Percentiles rank a stretch among this genome's conserved stretches.
Conservation (phyloP, 2,888 invertebrate genomes). For the Ormyrus labotus region DNA sequence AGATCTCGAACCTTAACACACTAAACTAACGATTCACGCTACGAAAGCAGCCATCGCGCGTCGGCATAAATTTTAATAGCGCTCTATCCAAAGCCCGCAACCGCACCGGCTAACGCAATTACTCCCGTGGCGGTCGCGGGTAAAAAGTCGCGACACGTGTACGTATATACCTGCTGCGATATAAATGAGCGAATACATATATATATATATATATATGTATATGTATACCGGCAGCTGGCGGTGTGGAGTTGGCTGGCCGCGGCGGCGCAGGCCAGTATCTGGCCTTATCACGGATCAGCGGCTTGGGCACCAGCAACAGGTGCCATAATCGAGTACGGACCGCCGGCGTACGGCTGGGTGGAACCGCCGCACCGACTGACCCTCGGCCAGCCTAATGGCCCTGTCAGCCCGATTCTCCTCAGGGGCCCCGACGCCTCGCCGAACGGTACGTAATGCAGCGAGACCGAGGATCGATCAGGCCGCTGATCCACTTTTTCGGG, state of each 20-base stretch:
- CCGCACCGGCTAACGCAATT: no score
- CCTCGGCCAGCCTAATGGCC: slow-evolving; percentile 36
- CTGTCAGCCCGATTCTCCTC: slow-evolving; percentile 28
- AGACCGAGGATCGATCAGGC: no score
- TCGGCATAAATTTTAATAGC: no score
- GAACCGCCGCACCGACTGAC: slow-evolving; percentile 40
- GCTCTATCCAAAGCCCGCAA: no score
- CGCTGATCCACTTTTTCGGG: no score
- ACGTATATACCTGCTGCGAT: no score
- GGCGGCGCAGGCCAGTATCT: slow-evolving; percentile 61
- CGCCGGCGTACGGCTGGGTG: slow-evolving; percentile 10
- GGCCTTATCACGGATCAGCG: slow-evolving; percentile 65
- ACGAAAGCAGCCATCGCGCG: no score
- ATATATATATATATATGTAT: neutral
- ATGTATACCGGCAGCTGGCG: slow-evolving; percentile 51
- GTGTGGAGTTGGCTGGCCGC: slow-evolving; percentile 57
- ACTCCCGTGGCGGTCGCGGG: neutral
- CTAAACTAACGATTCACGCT: no score
- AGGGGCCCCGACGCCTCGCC: slow-evolving; percentile 18
- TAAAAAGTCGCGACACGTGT: neutral
- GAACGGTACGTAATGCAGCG: slow-evolving; percentile 15
- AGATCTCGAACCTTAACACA: no score
- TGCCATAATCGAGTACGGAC: slow-evolving; percentile 54
- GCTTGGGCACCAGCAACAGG: slow-evolving; percentile 63
- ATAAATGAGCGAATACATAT: slow-evolving; percentile 11